Evolutionary conservation across 1,140 invertebrate species (phyloP), one percentile per base, ranked within the genome.

Genomic region (Ceratoteleas bidentatus): DNA sequence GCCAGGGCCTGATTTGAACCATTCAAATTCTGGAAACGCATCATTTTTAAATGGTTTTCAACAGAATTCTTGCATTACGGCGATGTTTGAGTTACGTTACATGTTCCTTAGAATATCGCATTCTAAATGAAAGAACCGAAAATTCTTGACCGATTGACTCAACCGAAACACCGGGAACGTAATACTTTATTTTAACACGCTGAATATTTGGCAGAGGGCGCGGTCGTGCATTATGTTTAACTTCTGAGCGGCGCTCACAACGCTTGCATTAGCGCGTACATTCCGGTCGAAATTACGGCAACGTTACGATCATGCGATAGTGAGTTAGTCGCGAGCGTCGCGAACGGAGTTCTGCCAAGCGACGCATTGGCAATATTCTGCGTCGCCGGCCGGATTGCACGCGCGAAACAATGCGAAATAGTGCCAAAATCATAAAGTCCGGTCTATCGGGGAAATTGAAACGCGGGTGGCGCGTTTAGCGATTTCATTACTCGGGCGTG

Each of bases 231-330:
- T 61, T 68, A 40, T 32, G 24, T 56, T 68, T 47, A 47, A 68
- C 38, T 60, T 76, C 68, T 69, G 36, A 65, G 60, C 45, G 50
- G 38, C 32, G n/a, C 62, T 68, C 73, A 74, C 62, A 50, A 65
- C 54, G 53, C 38, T 60, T 66, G 57, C 64, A 70, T 77, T 78
- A 81, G 53, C 47, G 52, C 58, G 15, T 58, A 74, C 52, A 74
- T 62, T 52, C 43, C 47, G 10, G 38, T 2, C 10, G 34, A 10
- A 81, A 65, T 81, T 65, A 81, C 38, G 65, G 36, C 50, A 10
- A 54, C 47, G 52, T 75, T 81, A 75, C 38, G 60, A 65, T 75
- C 65, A 61, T 65, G 54, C 54, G 58, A 70, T 57, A 81, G 65
- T 75, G 62, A 81, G 47, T 75, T 66, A 69, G 58, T 76, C 57